phyloP scores from a whole-genome alignment of 2,888 invertebrate species.

The Proisotoma minuta region DNA sequence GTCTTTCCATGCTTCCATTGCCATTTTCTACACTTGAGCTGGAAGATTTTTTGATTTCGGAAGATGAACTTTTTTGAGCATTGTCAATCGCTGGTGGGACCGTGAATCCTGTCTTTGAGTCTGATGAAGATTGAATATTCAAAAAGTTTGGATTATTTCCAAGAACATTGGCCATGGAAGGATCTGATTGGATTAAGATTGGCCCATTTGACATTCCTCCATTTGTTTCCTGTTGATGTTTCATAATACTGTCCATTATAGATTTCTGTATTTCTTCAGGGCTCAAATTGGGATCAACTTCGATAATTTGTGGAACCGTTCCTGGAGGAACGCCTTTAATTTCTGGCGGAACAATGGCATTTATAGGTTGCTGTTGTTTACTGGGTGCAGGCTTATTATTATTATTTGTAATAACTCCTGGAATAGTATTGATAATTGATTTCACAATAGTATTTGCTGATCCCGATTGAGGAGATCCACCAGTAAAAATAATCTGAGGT shows the following conservation, averaged over 20 bases:
- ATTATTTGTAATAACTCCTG: not conserved
- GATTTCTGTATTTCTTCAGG: slow-evolving; percentile 31
- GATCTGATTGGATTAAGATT: slow-evolving; percentile 6
- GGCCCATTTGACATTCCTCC: not conserved
- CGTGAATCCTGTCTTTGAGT: not conserved
- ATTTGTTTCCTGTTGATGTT: slow-evolving; percentile 12
- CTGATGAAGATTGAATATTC: slow-evolving; percentile 7
- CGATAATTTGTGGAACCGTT: slow-evolving; percentile 17
- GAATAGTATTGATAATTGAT: slow-evolving; percentile 2
- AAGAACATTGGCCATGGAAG: not conserved
- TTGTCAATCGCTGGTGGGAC: not conserved
- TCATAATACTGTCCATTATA: slow-evolving; percentile 29
- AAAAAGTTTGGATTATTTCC: slow-evolving; percentile 10
- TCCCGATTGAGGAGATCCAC: too few species aligned
- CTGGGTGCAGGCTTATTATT: not conserved
- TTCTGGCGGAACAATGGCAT: not conserved
- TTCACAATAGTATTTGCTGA: not conserved
- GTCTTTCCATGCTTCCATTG: not conserved
- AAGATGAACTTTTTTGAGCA: not conserved
- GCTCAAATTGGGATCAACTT: slow-evolving; percentile 21
- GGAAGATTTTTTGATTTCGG: not conserved
- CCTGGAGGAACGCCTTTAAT: not conserved
- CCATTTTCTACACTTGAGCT: not conserved
- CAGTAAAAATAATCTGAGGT: slow-evolving; percentile 7
- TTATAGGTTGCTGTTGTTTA: not conserved